Conservation (phyloP, 2,888 invertebrate species). For the Amblyjoppa proteus region DNA sequence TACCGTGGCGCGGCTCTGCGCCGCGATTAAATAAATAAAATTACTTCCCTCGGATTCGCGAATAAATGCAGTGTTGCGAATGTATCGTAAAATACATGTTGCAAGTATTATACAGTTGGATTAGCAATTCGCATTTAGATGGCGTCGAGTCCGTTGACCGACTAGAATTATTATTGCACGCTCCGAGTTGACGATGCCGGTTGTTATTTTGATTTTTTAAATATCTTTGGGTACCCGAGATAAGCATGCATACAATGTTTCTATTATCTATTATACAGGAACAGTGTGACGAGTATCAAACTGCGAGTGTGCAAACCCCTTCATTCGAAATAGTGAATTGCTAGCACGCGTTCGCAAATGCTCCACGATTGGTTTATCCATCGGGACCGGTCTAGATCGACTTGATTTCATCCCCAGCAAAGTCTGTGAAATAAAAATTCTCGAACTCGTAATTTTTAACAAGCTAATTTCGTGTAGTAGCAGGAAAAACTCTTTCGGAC, state of each 20-base stretch:
- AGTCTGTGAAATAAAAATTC: background rate
- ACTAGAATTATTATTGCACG: background rate
- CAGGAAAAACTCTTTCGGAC: background rate
- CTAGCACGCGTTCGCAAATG: background rate
- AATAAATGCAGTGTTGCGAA: background rate
- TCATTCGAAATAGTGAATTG: too few relatives aligned
- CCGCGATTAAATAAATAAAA: too few relatives aligned
- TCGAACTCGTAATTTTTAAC: conserved; percentile 22
- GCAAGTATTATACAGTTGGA: background rate
- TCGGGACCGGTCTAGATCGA: conserved; percentile 7
- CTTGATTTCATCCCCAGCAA: background rate
- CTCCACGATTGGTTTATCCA: background rate
- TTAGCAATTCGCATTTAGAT: background rate
- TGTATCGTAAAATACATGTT: background rate
- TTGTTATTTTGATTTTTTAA: background rate
- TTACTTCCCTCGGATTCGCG: background rate
- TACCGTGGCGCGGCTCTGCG: too few relatives aligned
- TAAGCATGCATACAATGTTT: too few relatives aligned
- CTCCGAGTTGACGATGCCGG: background rate
- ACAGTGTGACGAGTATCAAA: too few relatives aligned
- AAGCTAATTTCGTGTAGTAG: conserved; percentile 10
- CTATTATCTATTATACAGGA: too few relatives aligned
- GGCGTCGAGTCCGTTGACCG: background rate
- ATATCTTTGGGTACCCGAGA: too few relatives aligned
- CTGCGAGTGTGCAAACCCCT: too few relatives aligned